Base-by-base conservation (phyloP, 2,888 invertebrate genomes). In the Cosmopolites sordidus region DNA sequence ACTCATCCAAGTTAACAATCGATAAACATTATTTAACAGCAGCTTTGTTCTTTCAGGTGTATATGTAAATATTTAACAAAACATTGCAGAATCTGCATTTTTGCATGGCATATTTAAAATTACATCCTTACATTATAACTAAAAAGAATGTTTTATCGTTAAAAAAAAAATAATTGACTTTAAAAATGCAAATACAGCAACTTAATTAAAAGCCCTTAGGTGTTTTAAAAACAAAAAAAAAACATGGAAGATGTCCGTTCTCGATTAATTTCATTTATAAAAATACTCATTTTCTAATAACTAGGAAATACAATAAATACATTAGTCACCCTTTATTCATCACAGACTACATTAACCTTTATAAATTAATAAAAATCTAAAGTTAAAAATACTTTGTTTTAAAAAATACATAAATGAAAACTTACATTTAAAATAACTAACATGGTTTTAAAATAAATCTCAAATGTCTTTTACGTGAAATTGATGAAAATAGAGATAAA, bases 261-360 rank as follows among this genome's bases (percentile, higher is more conserved):
- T 45, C 15, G 2, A 48, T 45, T 58, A 58, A 63, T 56, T 59
- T 62, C 59, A 64, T 64, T 69, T 71, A 71, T 68, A 72, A 72
- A 72, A 71, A 71, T 71, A 71, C 69, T 68, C 60, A 69, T 66
- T 68, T 67, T 59, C 48, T 59, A 61, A 61, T 68, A 62, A 67
- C 64, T 67, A 69, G 65, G 61, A 70, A 69, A 68, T 69, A 58
- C 66, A 71, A 73, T 72, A 71, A 73, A 73, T 73, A 71, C 66
- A 68, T 71, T 72, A 73, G 73, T 72, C 73, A 74, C 73, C 73
- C 71, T 73, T 70, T 67, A 64, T 70, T 72, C 71, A 74, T 74
- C 74, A 74, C 74, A 74, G 74, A 72, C 73, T 73, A 73, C 72
- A 72, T 61, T 62, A 60, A 60, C 49, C 54, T 54, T 43, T 29